Evolutionary conservation across 2,888 invertebrate genomes (phyloP), one percentile per base, ranked within the genome.

Genomic region (Melikaiella ostensackeni): DNA sequence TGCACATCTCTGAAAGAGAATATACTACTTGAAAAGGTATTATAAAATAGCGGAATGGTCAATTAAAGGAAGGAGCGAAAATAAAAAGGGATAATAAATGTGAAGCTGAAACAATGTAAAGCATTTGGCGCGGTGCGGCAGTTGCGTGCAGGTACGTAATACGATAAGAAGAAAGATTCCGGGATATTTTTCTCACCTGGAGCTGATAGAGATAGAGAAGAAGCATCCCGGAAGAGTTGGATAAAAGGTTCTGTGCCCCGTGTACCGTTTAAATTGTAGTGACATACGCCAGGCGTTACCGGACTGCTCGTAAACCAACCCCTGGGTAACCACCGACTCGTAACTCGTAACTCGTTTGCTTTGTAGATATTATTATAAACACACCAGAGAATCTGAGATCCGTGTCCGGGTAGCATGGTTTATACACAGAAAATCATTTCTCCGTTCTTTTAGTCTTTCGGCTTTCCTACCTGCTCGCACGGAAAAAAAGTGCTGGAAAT

Each of bases 271-370:
- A 57, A 57, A 57, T 57, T 57, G 57, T 57, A 57, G 57, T 63
- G 70, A 70, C 70, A 70, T 70, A 70, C 30, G 77, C 81, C 77
- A 76, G 79, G 80, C 79, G 81, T 80, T 76, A 77, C 78, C 76
- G 27, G 42, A 75, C 81, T 42, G 79, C 81, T 80, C 81, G 80
- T 81, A 81, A 81, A 81, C 76, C 80, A 81, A 79, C 81, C 81
- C 79, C 79, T 66, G 75, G 21, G 78, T 77, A 79, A 79, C 77
- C 77, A 76, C 74, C 76, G 55, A 7, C 19, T 13, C 13, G 38
- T 13, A 6, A 70, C 70, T 79, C 76, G 78, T 80, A 80, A 81
- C 81, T 80, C 77, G 79, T 80, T 80, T 76, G 78, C 77, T 79
- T 77, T 57, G 57, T 57, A 66, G 66, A 46, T 70, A 70, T 70